Evolutionary conservation across 2,113 vertebrate genomes (phyloP).

Genomic region (Cariama cristata): DNA sequence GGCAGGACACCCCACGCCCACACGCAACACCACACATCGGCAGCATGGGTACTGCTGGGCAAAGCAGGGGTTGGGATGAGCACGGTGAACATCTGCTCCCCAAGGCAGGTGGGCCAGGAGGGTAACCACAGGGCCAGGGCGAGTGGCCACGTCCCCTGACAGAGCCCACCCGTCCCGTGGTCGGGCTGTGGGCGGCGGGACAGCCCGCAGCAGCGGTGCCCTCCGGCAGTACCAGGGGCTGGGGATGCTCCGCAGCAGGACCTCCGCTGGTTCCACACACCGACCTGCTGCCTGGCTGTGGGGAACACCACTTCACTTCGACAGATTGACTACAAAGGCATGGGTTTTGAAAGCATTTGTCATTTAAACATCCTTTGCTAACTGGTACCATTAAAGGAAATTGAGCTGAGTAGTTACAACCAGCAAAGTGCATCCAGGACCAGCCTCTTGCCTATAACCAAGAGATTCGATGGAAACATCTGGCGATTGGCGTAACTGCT

Average conservation of each 20-base stretch:
- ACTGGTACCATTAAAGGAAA: neutral
- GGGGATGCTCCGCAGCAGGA: neutral
- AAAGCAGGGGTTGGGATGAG: neutral
- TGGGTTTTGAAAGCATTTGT: neutral
- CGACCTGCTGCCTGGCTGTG: rapidly evolving
- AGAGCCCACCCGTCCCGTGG: no score
- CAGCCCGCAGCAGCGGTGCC: neutral
- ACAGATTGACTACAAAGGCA: neutral
- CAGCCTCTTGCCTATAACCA: neutral
- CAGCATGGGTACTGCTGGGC: neutral
- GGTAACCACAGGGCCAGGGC: neutral
- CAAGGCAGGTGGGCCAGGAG: rapidly evolving
- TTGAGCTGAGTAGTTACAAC: neutral
- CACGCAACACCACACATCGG: rapidly evolving
- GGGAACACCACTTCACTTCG: neutral
- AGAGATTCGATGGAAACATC: neutral
- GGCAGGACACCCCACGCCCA: neutral
- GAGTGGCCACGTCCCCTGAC: rapidly evolving
- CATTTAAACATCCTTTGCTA: neutral
- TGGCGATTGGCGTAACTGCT: rapidly evolving
- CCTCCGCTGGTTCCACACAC: neutral
- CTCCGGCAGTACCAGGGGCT: neutral
- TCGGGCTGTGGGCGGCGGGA: rapidly evolving
- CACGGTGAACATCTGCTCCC: rapidly evolving
- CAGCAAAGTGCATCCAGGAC: neutral